Base-by-base conservation (phyloP, 1,140 invertebrate species). In the Phymastichus coffea region DNA sequence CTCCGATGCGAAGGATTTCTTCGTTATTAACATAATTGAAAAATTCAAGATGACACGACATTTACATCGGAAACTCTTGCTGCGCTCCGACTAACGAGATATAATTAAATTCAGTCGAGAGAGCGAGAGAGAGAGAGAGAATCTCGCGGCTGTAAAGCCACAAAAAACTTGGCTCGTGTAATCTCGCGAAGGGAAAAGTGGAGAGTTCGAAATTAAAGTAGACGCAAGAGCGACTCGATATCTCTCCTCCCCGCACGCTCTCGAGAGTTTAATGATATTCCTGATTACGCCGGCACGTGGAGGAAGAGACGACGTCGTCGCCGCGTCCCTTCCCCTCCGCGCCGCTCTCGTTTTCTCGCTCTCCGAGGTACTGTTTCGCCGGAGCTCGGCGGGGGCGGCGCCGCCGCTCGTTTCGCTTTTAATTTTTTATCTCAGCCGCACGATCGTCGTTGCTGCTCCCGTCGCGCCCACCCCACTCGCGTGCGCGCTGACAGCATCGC, bases 261-360 rank as follows among this genome's bases (percentile, higher is more conserved):
- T 7, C 6, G 70, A 72, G 75, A 75, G 74, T 77, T 78, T 78
- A 78, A 78, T 78, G 75, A 78, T 78, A 78, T 78, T 78, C 74
- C 76, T 78, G 74, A 78, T 78, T 78, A 78, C 75, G 69, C 63
- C 52, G 54, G 63, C 64, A 66, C 68, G 67, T 66, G 68, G 64
- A 66, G 64, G 64, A 26, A 49, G 38, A 25, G 61, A 69, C 62
- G 38, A 15, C 12, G 28, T 23, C 15, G 22, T 7, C 15, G 43
- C n/a, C 15, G 43, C 2, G 35, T 4, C 28, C 3, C 35, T 37
- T 40, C 15, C 15, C 37, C 12, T 33, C 6, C 41, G 17, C 19
- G 28, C 20, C 26, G 15, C 30, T 35, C 47, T 41, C 52, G 35
- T 41, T 60, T 41, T 61, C 57, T 59, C 57, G 60, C 51, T 61